phyloP scores from a whole-genome alignment of 1,140 invertebrate genomes.

The Sminthurides bifidus region DNA sequence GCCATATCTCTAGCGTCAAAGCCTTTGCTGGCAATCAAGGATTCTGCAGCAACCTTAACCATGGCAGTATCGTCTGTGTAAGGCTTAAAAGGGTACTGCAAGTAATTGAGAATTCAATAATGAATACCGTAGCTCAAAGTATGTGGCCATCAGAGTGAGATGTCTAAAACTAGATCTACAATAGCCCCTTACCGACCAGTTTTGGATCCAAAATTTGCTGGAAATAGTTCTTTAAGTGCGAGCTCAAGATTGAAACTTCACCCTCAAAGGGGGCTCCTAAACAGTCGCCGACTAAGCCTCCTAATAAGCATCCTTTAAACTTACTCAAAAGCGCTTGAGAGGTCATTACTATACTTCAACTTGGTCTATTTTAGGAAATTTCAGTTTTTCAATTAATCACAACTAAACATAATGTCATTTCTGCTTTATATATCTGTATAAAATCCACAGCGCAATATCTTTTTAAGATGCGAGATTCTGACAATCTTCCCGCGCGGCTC shows the following conservation, averaged over 20 bases:
- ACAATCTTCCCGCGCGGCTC: too few relatives aligned
- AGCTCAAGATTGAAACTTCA: conserved; percentile 40
- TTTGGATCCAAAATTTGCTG: conserved; percentile 46
- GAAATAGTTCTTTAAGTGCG: conserved; percentile 47
- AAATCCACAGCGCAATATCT: too few relatives aligned
- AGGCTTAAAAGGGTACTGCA: conserved; percentile 46
- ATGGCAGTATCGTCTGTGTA: conserved; percentile 71
- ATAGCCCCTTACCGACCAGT: conserved; percentile 42
- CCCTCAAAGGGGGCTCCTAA: conserved; percentile 57
- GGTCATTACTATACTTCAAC: conserved; percentile 33
- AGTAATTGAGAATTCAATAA: conserved; percentile 6
- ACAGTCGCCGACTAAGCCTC: conserved; percentile 59
- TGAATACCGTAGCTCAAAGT: background rate
- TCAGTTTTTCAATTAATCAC: too few relatives aligned
- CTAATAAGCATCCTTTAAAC: conserved; percentile 55
- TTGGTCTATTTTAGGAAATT: too few relatives aligned
- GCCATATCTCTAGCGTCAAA: conserved; percentile 47
- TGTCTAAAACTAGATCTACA: background rate
- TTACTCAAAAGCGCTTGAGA: conserved; percentile 39
- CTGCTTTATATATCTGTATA: too few relatives aligned
- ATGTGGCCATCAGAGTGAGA: background rate
- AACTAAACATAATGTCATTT: too few relatives aligned
- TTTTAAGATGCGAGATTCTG: too few relatives aligned
- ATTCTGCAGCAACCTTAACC: conserved; percentile 52
- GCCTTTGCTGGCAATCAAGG: conserved; percentile 48